These are phyloP conservation scores for Cheilosia pagana DNA, from an alignment of 2,888 invertebrate genomes.

Conservation along the genomic window DNA sequence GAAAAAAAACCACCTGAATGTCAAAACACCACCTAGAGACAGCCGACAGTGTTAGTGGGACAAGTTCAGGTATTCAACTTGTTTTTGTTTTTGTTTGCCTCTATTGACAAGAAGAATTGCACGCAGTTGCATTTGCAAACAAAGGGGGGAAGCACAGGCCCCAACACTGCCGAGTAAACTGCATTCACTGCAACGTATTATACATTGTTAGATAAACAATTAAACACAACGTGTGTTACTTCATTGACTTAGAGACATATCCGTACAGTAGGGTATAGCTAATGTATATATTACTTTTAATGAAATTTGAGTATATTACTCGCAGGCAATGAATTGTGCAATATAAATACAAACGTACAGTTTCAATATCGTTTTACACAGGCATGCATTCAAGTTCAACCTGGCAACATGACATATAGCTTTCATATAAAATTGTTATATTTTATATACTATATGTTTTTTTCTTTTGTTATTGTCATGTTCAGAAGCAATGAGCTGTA, in stretches of 20 bases:
- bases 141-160: conserved; percentile 2
- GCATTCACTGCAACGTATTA: conserved; percentile 17
- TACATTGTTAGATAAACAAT: conserved; percentile 52
- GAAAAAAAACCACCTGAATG: conserved; percentile 42
- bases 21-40: conserved; percentile 49
- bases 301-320: conserved; percentile 40
- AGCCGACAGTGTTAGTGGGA: conserved; percentile 57
- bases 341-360: conserved; percentile 10
- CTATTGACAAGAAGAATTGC: conserved; percentile 21
- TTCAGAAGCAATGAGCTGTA: conserved; percentile 1
- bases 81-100: conserved; percentile 1
- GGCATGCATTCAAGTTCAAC: conserved; percentile 1
- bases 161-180: conserved; percentile 17
- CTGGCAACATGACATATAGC: neutral
- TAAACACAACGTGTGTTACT: neutral
- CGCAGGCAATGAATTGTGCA: conserved; percentile 20
- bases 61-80: conserved; percentile 66
- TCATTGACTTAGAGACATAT: neutral
- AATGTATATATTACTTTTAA: neutral
- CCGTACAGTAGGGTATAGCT: neutral
- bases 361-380: conserved; percentile 16
- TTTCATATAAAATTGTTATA: neutral
- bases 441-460: too few relatives aligned
- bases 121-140: conserved; percentile 27
- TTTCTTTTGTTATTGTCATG: neutral